Evolutionary conservation across 1,140 invertebrate species (phyloP), one percentile per base, ranked within the genome.

Genomic region (Drosophila varians): DNA sequence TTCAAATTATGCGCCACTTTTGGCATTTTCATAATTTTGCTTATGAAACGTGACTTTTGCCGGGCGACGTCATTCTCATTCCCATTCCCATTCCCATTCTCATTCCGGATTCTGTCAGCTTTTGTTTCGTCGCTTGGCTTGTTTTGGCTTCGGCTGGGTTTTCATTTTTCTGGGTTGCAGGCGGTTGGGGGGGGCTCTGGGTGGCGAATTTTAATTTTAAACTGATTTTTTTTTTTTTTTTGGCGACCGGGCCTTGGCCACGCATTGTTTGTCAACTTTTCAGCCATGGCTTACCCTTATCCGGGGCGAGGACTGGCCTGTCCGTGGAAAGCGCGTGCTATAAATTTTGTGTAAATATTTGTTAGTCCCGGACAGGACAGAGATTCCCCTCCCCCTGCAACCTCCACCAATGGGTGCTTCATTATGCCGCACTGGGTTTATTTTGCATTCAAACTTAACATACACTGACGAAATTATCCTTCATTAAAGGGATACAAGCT

Each of bases 311-410:
- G 43, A 12, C 23, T 14, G 25, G 28, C 11, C 14, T 55, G 52
- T 18, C 8, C 31, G 43, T 25, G n/a, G 45, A 53, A 73, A 64
- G 57, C 73, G 82, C 77, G 82, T 86, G 73, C 74, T 70, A 87
- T 87, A 87, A 86, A 86, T 87, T 77, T 82, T 66, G 69, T 61
- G 77, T 76, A 86, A 86, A 86, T 86, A 87, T 86, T 87, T 86
- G 82, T 55, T 60, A 51, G 68, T 11, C 49, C 58, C 51, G 61
- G 47, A 61, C 51, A 34, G 53, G 26, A 42, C 36, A 48, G 52
- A 23, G 18, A 40, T 34, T 28, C 21, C 12, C 16, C 16, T 34
- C 25, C 21, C 12, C 16, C 16, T 48, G 36, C 36, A 6, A 12
- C 36, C 6, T n/a, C 3, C 3, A n/a, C 28, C 52, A 34, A 38